Conservation (phyloP, 2,888 invertebrate species). For the Prosapia bicincta region DNA sequence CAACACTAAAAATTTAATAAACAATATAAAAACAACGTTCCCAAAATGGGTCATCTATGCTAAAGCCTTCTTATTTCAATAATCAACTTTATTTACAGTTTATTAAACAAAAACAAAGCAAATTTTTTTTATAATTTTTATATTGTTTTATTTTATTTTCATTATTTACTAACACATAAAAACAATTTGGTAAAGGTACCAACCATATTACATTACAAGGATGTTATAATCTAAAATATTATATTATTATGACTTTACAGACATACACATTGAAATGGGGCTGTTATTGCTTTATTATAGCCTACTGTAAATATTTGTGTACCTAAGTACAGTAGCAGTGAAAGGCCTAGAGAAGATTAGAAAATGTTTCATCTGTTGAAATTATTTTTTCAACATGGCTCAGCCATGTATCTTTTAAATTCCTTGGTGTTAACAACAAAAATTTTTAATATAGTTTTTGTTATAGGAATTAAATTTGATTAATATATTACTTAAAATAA, state of each 20-base stretch:
- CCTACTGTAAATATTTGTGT: constrained; percentile 3
- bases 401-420: too few relatives aligned
- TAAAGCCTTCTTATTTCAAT: constrained; percentile 30
- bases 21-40: constrained; percentile 30
- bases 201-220: neutral
- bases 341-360: neutral
- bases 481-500: too few relatives aligned
- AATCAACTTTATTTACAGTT: constrained; percentile 28
- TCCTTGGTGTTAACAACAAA: too few relatives aligned
- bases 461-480: too few relatives aligned
- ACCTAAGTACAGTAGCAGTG: constrained; percentile 4
- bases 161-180: constrained; percentile 23
- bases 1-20: constrained; percentile 24
- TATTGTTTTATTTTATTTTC: constrained; percentile 4
- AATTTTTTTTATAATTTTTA: neutral
- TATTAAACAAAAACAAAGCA: constrained; percentile 26
- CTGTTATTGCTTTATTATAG: constrained; percentile 16
- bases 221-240: constrained; percentile 9
- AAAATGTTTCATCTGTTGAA: neutral
- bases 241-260: constrained; percentile 7
- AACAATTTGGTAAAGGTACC: constrained; percentile 16
- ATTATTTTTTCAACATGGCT: too few relatives aligned
- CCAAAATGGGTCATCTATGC: constrained; percentile 26
- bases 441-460: too few relatives aligned
- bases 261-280: constrained; percentile 8